Evolutionary conservation across 2,113 vertebrate species (phyloP).

Genomic region (Rousettus leschenaultii): DNA sequence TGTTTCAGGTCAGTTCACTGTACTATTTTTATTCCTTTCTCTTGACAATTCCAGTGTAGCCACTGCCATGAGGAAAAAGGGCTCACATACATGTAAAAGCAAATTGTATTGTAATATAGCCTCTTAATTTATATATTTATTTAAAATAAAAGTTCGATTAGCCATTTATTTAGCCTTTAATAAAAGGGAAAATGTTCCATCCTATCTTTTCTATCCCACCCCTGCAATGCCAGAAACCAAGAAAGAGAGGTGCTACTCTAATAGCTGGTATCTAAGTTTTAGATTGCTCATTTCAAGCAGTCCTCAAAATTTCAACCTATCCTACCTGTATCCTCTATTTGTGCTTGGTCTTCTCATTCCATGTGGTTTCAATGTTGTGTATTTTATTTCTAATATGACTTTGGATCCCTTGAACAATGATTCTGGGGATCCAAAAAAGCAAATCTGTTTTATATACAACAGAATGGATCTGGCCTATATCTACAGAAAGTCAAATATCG

Average conservation of each 20-base stretch:
- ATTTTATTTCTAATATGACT: not conserved
- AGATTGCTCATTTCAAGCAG: not conserved
- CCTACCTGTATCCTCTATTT: not conserved
- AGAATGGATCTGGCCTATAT: not conserved
- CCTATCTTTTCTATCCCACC: not conserved
- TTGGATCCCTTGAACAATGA: not conserved
- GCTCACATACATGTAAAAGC: not conserved
- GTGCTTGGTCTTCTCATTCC: not conserved
- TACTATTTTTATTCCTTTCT: not conserved
- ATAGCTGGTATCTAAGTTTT: not conserved
- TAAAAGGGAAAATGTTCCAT: not conserved
- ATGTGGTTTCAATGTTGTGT: not conserved
- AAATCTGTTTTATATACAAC: not conserved
- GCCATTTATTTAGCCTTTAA: not conserved
- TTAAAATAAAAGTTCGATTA: not conserved
- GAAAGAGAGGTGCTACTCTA: not conserved
- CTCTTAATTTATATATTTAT: not conserved
- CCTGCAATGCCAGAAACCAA: not conserved
- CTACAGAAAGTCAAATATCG: not conserved
- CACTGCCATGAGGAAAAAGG: not conserved
- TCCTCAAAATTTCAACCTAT: not conserved
- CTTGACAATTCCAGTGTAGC: not conserved
- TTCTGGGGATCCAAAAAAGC: not conserved
- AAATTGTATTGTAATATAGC: not conserved
- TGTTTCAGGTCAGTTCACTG: not conserved